Percentiles rank a stretch among this genome's conserved stretches.
Evolutionary conservation across 1,140 invertebrate genomes (phyloP).

Genomic region (Hypsibius dujardini): DNA sequence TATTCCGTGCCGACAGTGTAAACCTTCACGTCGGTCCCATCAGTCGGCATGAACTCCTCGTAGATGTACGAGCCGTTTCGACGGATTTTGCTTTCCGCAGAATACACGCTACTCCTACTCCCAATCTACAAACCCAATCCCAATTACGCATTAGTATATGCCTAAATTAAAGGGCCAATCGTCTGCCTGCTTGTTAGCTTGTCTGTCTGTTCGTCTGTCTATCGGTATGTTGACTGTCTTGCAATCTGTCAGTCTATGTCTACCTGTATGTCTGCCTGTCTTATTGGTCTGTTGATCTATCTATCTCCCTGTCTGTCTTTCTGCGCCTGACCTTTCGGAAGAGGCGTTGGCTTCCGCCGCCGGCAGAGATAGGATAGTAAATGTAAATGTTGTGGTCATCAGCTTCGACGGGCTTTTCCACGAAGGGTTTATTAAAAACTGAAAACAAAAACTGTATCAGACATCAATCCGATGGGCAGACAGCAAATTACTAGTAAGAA

Average conservation of each 20-base stretch:
- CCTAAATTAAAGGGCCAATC: no score
- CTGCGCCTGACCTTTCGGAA: slow-evolving; percentile 63
- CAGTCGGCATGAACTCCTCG: slow-evolving; percentile 99
- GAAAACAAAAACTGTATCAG: not conserved
- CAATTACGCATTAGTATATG: no score
- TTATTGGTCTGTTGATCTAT: no score
- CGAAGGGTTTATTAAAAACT: slow-evolving; percentile 95
- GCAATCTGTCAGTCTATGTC: no score
- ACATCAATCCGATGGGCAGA: no score
- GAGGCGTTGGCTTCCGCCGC: slow-evolving; percentile 77
- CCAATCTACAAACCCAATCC: slow-evolving; percentile 54
- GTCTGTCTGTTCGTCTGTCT: no score
- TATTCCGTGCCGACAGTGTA: slow-evolving; percentile 94
- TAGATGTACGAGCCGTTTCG: slow-evolving; percentile 97
- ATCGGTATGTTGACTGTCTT: no score
- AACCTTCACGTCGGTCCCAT: slow-evolving; percentile 81
- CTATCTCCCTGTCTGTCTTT: no score
- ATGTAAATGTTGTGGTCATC: slow-evolving; percentile 99
- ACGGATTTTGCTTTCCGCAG: slow-evolving; percentile 78
- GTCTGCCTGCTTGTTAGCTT: no score
- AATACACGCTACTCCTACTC: slow-evolving; percentile 92
- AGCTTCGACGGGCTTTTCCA: slow-evolving; percentile 92
- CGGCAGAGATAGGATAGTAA: slow-evolving; percentile 96
- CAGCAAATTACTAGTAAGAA: no score
- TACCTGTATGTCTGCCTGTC: no score